Percentiles rank a stretch among this genome's conserved stretches.
Conservation (phyloP, 1,140 invertebrate genomes). For the Lepidurus apus region DNA sequence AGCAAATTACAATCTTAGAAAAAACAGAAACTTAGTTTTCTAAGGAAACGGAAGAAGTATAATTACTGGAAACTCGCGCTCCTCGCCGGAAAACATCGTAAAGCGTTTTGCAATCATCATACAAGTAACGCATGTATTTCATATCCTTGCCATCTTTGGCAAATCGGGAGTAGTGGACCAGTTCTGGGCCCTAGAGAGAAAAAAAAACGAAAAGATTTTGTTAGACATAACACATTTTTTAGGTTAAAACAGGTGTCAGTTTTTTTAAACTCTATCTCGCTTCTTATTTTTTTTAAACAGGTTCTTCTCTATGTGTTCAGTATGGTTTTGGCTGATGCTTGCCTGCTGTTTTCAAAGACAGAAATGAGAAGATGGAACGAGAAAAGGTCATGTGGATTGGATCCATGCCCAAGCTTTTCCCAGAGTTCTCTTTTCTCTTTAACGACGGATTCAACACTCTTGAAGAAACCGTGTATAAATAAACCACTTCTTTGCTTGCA, state of each 20-base stretch:
- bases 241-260: conserved; percentile 23
- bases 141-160: conserved; percentile 89
- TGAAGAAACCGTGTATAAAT: neutral
- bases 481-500: conserved; percentile 16
- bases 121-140: conserved; percentile 74
- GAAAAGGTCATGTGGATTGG: neutral
- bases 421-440: neutral
- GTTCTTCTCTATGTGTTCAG: neutral
- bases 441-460: conserved; percentile 15
- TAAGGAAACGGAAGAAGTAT: conserved; percentile 22
- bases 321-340: no score
- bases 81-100: conserved; percentile 88
- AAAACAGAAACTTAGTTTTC: conserved; percentile 28
- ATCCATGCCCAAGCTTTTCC: neutral
- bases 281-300: neutral
- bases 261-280: neutral
- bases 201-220: conserved; percentile 36
- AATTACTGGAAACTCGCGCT: conserved; percentile 84
- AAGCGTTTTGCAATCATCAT: conserved; percentile 81
- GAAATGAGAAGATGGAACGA: neutral
- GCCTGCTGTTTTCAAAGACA: no score
- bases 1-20: conserved; percentile 15
- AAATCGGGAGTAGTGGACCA: conserved; percentile 82
- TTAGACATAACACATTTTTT: conserved; percentile 16
- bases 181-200: conserved; percentile 72